Base-by-base conservation (phyloP, 1,140 invertebrate species). In the Trichonephila clavata region DNA sequence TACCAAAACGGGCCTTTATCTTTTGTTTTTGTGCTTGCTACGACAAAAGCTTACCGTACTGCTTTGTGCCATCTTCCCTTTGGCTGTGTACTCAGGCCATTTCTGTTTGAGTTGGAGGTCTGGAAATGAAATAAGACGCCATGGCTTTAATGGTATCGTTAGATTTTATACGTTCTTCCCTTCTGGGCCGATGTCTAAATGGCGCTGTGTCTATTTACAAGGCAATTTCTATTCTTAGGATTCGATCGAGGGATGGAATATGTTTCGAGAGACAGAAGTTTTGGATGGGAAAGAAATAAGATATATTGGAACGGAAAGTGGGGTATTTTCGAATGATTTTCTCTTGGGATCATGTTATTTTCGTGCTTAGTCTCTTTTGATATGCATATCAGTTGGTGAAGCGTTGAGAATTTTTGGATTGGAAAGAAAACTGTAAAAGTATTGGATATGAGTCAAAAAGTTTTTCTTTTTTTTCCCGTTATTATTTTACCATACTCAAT, bases 91-190 rank as follows among this genome's bases (percentile, higher is more conserved):
- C 16, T 32, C 68, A 71, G 68, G 14, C 24, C 68, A 32, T 71
- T 32, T 71, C 68, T 71, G 24, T 71, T 71, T 71, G 68, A 71
- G 24, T 71, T 71, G 16, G 68, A 10, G 68, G 14, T 32, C 24
- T n/a, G 27, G 68, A 32, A 71, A 71, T 71, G 68, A 71, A 71
- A 71, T 71, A 27, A 71, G 27, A 71, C 68, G 24, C 68, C 14
- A 27, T 24, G 14, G 68, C 68, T 32, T 50, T 50, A 32, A 32
- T 18, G 68, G 27, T 71, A 65, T 71, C 68, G 68, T 71, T 24
- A 24, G 24, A 27, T 71, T 71, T 71, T 71, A 27, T 27, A 32
- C 68, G 2, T 32, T 27, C 13, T 14, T n/a, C 13, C 68, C 27
- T 71, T 27, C 24, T 32, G 13, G 27, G 14, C 68, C 68, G 68